Conservation (phyloP, 2,888 invertebrate species). For the Macrophya alboannulata region DNA sequence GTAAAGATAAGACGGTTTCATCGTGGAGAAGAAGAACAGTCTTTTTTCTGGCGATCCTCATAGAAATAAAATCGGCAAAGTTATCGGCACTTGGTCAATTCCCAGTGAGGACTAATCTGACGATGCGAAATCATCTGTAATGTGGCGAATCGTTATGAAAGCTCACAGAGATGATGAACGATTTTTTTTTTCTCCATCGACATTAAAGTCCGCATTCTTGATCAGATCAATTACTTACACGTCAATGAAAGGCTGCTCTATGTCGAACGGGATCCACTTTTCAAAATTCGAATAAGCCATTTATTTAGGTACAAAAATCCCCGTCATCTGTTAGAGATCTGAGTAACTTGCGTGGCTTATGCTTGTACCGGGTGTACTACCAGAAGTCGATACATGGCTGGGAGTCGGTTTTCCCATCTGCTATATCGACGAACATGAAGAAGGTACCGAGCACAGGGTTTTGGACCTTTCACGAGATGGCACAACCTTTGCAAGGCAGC, state of each 20-base stretch:
- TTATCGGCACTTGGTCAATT: background rate
- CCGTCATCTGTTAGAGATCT: constrained; percentile 15
- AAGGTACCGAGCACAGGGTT: background rate
- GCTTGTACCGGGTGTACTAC: background rate
- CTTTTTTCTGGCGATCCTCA: background rate
- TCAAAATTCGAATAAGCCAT: background rate
- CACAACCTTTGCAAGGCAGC: constrained; percentile 67
- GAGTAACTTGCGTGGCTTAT: background rate
- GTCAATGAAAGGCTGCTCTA: background rate
- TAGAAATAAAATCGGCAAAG: background rate
- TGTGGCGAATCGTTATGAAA: background rate
- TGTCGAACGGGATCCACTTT: background rate
- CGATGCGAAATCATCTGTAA: background rate
- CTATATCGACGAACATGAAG: constrained; percentile 11
- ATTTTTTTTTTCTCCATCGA: background rate
- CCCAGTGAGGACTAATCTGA: background rate
- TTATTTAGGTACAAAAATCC: background rate
- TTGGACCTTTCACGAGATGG: constrained; percentile 64
- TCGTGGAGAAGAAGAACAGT: background rate
- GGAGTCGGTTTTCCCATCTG: constrained; percentile 65
- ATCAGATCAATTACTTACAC: background rate
- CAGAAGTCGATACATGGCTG: constrained; percentile 18
- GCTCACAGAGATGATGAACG: background rate
- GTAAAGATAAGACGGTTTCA: background rate
- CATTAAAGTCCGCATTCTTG: background rate